Evolutionary conservation across 2,797 vertebrate genomes (phyloP).

Genomic region (Siniperca scherzeri): DNA sequence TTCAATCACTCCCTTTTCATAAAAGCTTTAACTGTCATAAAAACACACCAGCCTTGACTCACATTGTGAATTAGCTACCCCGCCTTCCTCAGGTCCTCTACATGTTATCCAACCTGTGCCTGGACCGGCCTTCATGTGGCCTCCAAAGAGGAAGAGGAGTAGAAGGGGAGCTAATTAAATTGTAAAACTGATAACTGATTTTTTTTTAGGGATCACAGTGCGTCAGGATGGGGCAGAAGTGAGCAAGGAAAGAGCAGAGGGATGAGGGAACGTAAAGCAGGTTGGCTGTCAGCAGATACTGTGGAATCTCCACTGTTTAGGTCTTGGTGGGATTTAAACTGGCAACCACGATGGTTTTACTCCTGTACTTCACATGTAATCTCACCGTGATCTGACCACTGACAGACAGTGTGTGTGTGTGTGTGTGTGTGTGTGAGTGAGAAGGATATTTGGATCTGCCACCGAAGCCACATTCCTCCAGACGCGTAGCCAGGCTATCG

Average conservation of each 20-base stretch:
- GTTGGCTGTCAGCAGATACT: neutral
- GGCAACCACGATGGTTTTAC: neutral
- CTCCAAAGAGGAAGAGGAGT: neutral
- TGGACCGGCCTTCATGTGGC: neutral
- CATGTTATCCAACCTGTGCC: neutral
- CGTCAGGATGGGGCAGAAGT: neutral
- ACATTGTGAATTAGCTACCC: neutral
- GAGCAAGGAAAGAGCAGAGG: neutral
- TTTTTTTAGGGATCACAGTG: neutral
- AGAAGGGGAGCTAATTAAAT: conserved; percentile 9
- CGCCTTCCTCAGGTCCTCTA: neutral
- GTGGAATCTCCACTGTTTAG: neutral
- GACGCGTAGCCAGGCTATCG: conserved; percentile 50
- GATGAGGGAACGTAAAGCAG: neutral
- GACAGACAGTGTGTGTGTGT: neutral
- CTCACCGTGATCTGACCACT: neutral
- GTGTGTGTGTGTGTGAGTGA: conserved; percentile 23
- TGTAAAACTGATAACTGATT: conserved; percentile 6
- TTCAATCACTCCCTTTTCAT: conserved; percentile 28
- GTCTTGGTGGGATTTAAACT: conserved; percentile 13
- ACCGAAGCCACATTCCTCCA: conserved; percentile 61
- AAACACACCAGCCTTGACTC: conserved; percentile 7
- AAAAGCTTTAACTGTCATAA: conserved; percentile 43
- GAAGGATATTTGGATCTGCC: conserved; percentile 59
- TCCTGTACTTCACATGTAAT: neutral